These are phyloP conservation scores for Cynopterus brachyotis DNA, from an alignment of 2,113 vertebrate species.

Conservation along the genomic window DNA sequence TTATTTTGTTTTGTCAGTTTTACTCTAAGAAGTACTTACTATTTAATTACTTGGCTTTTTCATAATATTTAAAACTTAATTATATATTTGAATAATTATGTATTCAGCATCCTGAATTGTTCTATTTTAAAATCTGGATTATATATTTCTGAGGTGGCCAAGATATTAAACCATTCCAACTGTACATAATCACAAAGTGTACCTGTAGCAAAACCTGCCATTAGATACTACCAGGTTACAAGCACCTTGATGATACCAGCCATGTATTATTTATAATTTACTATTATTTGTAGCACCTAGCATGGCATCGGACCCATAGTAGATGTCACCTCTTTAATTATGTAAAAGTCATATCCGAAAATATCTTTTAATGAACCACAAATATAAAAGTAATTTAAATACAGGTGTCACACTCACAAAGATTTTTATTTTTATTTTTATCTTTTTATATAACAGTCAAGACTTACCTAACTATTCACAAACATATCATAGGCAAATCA, in stretches of 20 bases:
- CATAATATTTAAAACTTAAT: constrained; percentile 22
- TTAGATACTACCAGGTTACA: background rate
- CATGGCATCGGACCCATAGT: background rate
- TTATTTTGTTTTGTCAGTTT: background rate
- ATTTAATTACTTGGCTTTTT: background rate
- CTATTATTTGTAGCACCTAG: background rate
- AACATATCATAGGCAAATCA: background rate
- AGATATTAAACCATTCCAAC: background rate
- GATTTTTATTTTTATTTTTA: constrained; percentile 18
- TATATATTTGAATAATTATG: background rate
- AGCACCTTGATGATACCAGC: background rate
- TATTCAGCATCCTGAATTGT: background rate
- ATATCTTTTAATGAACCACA: background rate
- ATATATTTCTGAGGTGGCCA: background rate
- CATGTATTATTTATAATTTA: background rate
- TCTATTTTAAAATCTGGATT: background rate
- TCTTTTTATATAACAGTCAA: constrained; percentile 38
- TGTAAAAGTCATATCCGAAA: background rate
- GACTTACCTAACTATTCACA: background rate
- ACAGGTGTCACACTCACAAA: background rate
- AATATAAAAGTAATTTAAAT: constrained; percentile 8
- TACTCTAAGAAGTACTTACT: background rate
- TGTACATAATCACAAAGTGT: background rate
- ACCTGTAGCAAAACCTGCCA: background rate
- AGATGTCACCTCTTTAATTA: constrained; percentile 6